Evolutionary conservation across 2,797 vertebrate genomes (phyloP), one percentile per base, ranked within the genome.

Genomic region (Chelidonichthys spinosus): DNA sequence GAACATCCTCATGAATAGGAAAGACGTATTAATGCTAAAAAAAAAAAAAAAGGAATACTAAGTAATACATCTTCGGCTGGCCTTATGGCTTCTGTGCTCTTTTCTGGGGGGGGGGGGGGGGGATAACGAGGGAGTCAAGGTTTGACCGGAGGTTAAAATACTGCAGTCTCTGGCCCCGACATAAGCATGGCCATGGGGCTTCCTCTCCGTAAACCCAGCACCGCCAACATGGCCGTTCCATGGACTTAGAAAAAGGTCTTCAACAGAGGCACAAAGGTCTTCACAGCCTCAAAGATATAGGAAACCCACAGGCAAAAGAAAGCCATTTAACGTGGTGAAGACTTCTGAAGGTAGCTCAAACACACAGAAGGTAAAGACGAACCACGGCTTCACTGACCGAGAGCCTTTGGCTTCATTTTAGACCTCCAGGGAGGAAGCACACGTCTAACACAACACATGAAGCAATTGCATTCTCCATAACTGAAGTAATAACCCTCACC

Each of bases 241-340:
- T 4, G 32, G 35, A 47, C 35, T 42, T 46, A 25, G 32, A 36
- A 63, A 25, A 83, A 79, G 53, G 53, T 56, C 43, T 43, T 47
- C 9, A 69, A 39, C 35, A 61, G 36, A 63, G 8, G 35, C 43
- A 11, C 47, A 9, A 4, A 14, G 7, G 46, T 49, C 47, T 35
- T 69, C 4, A 5, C 10, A n/a, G 53, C 49, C 64, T 58, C 56
- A 63, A n/a, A 75, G 69, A 60, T n/a, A 36, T 71, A 66, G 69
- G 40, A 78, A 80, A 69, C 55, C 65, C 47, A 63, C 7, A n/a
- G 50, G 71, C 37, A 43, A 63, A 63, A 72, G 15, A 69, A 62
- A 69, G 10, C 37, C 37, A 36, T 62, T 70, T 47, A 69, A 79
- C 46, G 43, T 25, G 61, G 18, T 2, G 42, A 67, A 54, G 17